These are phyloP conservation scores for Silurus meridionalis DNA, from an alignment of 2,113 vertebrate genomes.

Conservation along the genomic window DNA sequence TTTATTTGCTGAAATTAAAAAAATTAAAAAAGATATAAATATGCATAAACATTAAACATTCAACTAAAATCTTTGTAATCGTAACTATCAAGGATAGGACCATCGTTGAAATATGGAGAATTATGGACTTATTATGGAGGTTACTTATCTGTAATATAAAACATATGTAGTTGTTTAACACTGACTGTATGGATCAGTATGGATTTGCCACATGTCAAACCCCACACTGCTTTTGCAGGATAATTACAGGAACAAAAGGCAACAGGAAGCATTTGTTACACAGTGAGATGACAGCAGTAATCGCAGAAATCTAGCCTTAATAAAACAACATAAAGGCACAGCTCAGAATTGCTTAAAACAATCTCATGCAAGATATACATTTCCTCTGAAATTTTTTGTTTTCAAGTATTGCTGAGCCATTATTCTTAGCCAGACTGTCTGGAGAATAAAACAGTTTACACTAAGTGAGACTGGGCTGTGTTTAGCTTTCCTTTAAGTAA, in stretches of 20 bases:
- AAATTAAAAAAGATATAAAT: not conserved
- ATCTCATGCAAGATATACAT: slow-evolving; percentile 12
- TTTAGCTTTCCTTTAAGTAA: slow-evolving; percentile 40
- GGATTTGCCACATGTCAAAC: slow-evolving; percentile 20
- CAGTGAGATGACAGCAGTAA: not conserved
- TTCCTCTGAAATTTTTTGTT: not conserved
- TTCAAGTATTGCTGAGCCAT: slow-evolving; percentile 16
- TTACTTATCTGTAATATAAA: slow-evolving; percentile 36
- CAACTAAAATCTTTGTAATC: not conserved
- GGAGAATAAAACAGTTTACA: slow-evolving; percentile 33
- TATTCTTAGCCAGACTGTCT: slow-evolving; percentile 5
- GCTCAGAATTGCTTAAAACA: not conserved
- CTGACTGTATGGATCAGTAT: slow-evolving; percentile 26
- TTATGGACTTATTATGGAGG: not conserved
- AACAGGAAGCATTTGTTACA: slow-evolving; percentile 3
- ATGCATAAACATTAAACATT: not conserved
- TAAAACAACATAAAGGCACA: not conserved
- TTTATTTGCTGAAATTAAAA: not conserved
- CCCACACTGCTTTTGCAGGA: not conserved
- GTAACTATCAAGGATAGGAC: not conserved
- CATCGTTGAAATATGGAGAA: slow-evolving; percentile 4
- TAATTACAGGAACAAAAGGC: not conserved
- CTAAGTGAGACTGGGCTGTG: slow-evolving; percentile 19
- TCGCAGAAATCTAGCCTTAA: slow-evolving; percentile 4
- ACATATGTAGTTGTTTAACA: slow-evolving; percentile 44